Evolutionary conservation across 30 jellyfish, hydroid and myxozoan species (phyloP), one percentile per base, ranked within the genome.

Genomic region (Hydractinia symbiolongicarpus): DNA sequence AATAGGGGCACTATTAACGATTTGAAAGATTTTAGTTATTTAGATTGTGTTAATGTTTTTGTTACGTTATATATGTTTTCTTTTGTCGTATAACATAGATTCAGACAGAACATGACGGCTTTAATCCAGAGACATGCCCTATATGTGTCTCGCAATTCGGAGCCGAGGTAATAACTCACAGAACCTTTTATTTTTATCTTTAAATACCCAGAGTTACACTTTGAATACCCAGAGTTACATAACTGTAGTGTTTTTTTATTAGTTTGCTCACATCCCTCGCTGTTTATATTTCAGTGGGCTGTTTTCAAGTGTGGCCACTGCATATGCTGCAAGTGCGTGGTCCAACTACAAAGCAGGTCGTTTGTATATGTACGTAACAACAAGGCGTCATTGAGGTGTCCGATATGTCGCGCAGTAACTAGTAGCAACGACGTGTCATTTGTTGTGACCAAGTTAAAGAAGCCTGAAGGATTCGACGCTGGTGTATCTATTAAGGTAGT

Each of bases 231-330:
- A 30, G 2, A 30, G 44, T 30, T 30, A 30, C 44, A 30, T 30
- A 30, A 30, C 44, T 30, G 44, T 30, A 30, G 44, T 30, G 44
- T 58, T 13, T 58, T 58, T 44, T 64, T 64, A 6, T 51, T n/a
- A 0, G 17, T 58, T 13, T 58, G 15, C 1, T 11, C 69, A 16
- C 1, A 1, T 11, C 69, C 69, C 15, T 64, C 40, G 9, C 30
- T 30, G 30, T 21, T 71, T 78, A 72, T 13, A 56, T 79, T 66
- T 6, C 86, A 91, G 98, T 91, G 98, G 98, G 95, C 95, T 9
- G 98, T 91, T 53, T 86, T 91, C 53, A 77, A 83, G 10, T 91
- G 98, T 64, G 95, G 98, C 44, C 98, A 91, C 72, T 86, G 96
- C 80, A 70, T 84, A 79, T 91, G 98, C 82, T 77, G 96, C 73